phyloP scores from a whole-genome alignment of 2,888 invertebrate species.

The Xanthorhoe designata region DNA sequence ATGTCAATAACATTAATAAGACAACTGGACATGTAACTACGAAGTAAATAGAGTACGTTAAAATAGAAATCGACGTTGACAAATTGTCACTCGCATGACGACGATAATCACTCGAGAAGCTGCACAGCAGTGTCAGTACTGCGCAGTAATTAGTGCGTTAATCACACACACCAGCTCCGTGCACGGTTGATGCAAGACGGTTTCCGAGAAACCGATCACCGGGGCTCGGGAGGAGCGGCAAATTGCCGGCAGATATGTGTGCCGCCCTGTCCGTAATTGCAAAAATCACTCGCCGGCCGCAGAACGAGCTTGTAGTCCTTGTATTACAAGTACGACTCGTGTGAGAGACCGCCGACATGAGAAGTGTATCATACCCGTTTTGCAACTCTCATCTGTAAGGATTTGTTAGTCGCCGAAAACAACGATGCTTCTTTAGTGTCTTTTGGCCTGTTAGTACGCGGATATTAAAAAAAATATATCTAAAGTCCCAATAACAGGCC shows the following conservation, averaged over 20 bases:
- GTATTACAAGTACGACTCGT: conserved; percentile 57
- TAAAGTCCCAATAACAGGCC: neutral
- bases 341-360: conserved; percentile 44
- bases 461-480: neutral
- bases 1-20: conserved; percentile 4
- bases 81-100: conserved; percentile 27
- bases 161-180: conserved; percentile 69
- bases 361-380: conserved; percentile 38
- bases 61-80: conserved; percentile 16
- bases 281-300: conserved; percentile 72
- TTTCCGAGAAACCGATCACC: conserved; percentile 79
- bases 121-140: conserved; percentile 30
- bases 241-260: conserved; percentile 82
- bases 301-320: conserved; percentile 57
- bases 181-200: conserved; percentile 74
- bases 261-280: conserved; percentile 80
- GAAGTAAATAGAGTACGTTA: conserved; percentile 6
- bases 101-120: conserved; percentile 30
- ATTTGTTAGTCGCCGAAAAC: neutral
- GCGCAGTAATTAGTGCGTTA: conserved; percentile 75
- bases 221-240: conserved; percentile 75
- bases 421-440: neutral
- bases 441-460: neutral
- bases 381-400: conserved; percentile 27
- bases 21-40: neutral